Conservation (phyloP, 2,797 vertebrate genomes). For the Coreius guichenoti region DNA sequence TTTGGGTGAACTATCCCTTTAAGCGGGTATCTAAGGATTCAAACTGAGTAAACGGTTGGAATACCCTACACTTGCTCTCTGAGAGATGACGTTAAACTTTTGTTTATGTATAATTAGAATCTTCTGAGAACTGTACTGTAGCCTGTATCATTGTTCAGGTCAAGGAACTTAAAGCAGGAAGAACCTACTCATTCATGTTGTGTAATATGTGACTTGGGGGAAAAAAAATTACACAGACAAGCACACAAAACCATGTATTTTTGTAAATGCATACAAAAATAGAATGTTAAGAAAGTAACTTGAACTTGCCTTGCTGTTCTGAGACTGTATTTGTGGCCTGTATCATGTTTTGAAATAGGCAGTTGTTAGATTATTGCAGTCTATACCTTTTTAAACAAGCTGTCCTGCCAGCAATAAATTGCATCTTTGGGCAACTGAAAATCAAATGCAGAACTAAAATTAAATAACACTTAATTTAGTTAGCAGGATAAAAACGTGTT, state of each 20-base stretch:
- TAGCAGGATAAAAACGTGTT: no score
- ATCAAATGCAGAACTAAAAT: not conserved
- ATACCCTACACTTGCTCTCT: not conserved
- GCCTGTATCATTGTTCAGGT: not conserved
- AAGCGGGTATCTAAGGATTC: not conserved
- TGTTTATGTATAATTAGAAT: slow-evolving; percentile 1
- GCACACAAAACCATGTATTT: not conserved
- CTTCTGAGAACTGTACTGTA: slow-evolving; percentile 9
- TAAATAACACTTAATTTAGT: not conserved
- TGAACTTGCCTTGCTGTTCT: not conserved
- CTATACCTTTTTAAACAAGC: not conserved
- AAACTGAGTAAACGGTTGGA: not conserved
- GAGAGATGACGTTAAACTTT: not conserved
- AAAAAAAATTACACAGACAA: not conserved
- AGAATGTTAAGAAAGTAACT: slow-evolving; percentile 3
- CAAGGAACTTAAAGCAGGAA: slow-evolving; percentile 2
- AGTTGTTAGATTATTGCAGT: no score
- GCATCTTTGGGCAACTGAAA: not conserved
- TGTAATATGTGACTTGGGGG: not conserved
- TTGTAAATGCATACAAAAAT: slow-evolving; percentile 5
- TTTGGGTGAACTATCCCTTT: not conserved
- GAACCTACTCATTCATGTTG: not conserved
- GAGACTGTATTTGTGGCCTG: not conserved
- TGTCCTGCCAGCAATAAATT: not conserved
- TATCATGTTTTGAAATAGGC: not conserved